Percentiles rank a stretch among this genome's conserved stretches.
Conservation (phyloP, 2,888 invertebrate genomes). For the Hydroisotoma schaefferi region DNA sequence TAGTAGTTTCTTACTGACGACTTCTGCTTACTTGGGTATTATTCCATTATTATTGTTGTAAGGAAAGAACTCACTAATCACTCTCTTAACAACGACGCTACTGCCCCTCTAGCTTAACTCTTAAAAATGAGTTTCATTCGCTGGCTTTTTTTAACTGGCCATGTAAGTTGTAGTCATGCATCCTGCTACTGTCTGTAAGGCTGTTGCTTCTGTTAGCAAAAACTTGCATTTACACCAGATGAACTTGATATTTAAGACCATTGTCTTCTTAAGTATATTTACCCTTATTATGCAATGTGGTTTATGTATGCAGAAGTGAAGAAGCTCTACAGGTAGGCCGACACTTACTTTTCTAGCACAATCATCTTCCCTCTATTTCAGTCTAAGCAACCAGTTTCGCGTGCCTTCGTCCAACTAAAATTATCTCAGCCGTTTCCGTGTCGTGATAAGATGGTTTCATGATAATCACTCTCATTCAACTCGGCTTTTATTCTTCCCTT, state of each 20-base stretch:
- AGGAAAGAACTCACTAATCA: slow-evolving; percentile 4
- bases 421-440: slow-evolving; percentile 7
- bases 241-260: slow-evolving; percentile 9
- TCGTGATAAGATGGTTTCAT: slow-evolving; percentile 7
- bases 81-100: slow-evolving; percentile 6
- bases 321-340: background rate
- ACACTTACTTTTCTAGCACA: slow-evolving; percentile 2
- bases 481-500: background rate
- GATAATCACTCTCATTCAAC: slow-evolving; percentile 9
- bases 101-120: background rate
- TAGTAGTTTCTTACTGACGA: background rate
- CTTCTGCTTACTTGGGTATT: no score
- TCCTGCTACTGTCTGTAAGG: background rate
- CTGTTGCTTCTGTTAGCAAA: slow-evolving; percentile 1
- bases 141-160: no score
- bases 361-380: slow-evolving; percentile 6
- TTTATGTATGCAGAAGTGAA: background rate
- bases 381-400: slow-evolving; percentile 4
- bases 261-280: slow-evolving; percentile 7
- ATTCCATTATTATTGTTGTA: background rate
- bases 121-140: no score
- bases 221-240: slow-evolving; percentile 9
- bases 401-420: slow-evolving; percentile 7
- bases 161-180: no score
- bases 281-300: background rate